Conservation (phyloP, 2,888 invertebrate species). For the Leptinotarsa juncta region DNA sequence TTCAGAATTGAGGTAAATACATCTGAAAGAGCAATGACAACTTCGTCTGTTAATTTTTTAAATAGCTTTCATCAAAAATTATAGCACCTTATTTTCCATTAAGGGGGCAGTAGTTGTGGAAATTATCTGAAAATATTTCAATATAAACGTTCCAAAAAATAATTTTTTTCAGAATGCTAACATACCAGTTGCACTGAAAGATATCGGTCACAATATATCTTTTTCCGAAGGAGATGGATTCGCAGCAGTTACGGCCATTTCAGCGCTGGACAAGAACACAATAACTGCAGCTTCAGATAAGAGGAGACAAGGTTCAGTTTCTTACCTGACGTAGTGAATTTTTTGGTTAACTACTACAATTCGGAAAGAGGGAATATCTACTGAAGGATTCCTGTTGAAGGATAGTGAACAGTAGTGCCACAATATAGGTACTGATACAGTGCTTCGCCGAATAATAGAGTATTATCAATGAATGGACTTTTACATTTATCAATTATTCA, state of each 20-base stretch:
- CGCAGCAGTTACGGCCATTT: slow-evolving; percentile 73
- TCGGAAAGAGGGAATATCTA: not conserved
- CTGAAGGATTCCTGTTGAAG: not conserved
- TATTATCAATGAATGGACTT: too few species aligned
- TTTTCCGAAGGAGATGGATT: slow-evolving; percentile 70
- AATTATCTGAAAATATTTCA: too few species aligned
- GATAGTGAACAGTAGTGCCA: too few species aligned
- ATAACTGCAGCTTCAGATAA: slow-evolving; percentile 64
- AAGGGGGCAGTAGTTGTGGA: too few species aligned
- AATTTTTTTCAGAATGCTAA: slow-evolving; percentile 60
- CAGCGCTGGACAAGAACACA: slow-evolving; percentile 62
- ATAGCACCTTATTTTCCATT: too few species aligned
- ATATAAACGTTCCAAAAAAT: not conserved
- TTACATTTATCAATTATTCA: too few species aligned
- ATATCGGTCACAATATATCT: slow-evolving; percentile 69
- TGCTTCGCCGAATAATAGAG: too few species aligned
- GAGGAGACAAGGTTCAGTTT: slow-evolving; percentile 68
- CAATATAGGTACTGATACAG: too few species aligned
- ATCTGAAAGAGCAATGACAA: too few species aligned
- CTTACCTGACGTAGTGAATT: slow-evolving; percentile 52
- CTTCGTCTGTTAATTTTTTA: not conserved
- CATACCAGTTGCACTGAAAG: slow-evolving; percentile 65
- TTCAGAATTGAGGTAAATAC: slow-evolving; percentile 63
- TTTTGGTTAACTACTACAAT: not conserved
- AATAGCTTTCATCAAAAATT: not conserved